Evolutionary conservation across 2,113 vertebrate genomes (phyloP), one percentile per base, ranked within the genome.

Genomic region (Rhegmatorhina hoffmannsi): DNA sequence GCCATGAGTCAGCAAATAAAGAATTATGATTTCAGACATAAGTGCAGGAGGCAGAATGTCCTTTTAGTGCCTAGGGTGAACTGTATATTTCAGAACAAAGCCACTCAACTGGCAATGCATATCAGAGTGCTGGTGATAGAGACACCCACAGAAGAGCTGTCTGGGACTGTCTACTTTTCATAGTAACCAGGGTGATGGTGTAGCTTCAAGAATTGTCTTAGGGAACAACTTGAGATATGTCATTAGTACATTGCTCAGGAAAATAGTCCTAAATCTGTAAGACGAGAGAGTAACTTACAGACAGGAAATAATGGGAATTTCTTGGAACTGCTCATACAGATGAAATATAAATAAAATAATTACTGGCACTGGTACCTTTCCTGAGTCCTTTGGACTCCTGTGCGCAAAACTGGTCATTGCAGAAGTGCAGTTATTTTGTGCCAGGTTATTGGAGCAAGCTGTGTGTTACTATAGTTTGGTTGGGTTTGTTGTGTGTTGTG

Each of bases 1-100:
- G 58, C 78, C 84, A 74, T 91, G 84, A 94, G 72, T 94, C 86
- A 89, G 90, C 91, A 96, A 69, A 86, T 93, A 79, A 89, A 92
- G 87, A 94, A n/a, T 90, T 78, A 79, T 0, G 14, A 55, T 93
- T 95, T 93, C 59, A 89, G 86, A 91, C 0, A 1, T 94, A 95
- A 92, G 79, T 92, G 66, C 55, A 78, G 64, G 60, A 94, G 86
- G 64, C 81, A 88, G 53, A 83, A 87, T 68, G 94, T 88, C 78
- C 73, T 94, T 88, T 67, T 59, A 26, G n/a, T 72, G 43, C 74
- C 60, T 44, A 40, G 60, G 70, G 31, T 73, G 50, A 91, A 7
- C 33, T 56, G 56, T 7, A 0, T 66, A 26, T 73, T 95, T 91
- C 68, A 73, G 80, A 80, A 13, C 36, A 87, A 89, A 87, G 50